Percentiles rank a stretch among this genome's conserved stretches.
Conservation (phyloP, 2,888 invertebrate species). For the Acanthococcus lagerstroemiae region DNA sequence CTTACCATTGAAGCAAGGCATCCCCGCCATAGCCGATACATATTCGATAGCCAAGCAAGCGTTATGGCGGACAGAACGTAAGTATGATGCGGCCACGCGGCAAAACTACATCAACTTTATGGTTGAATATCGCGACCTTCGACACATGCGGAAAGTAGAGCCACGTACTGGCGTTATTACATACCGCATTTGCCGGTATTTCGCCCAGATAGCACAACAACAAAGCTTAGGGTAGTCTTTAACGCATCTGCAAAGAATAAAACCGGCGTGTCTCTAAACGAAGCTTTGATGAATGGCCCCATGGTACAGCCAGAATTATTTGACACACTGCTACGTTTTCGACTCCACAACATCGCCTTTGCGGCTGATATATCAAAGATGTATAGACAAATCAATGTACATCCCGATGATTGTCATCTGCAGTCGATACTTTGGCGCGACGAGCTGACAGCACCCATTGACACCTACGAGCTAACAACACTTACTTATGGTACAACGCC, state of each 20-base stretch:
- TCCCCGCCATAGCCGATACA: background rate
- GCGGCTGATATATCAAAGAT: conserved; percentile 41
- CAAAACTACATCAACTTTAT: conserved; percentile 10
- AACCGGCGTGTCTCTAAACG: conserved; percentile 39
- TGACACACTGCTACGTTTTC: conserved; percentile 38
- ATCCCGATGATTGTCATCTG: conserved; percentile 37
- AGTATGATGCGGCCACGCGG: background rate
- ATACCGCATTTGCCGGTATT: conserved; percentile 37
- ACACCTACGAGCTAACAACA: conserved; percentile 37
- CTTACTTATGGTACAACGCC: conserved; percentile 38
- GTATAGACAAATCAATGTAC: conserved; percentile 39
- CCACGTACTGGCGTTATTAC: conserved; percentile 23
- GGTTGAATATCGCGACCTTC: background rate
- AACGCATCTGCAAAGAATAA: conserved; percentile 34
- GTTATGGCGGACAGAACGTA: background rate
- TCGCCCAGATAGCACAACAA: conserved; percentile 33
- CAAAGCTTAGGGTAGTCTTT: conserved; percentile 36
- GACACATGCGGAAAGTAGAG: conserved; percentile 4
- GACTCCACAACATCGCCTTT: conserved; percentile 37
- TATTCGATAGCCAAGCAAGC: background rate
- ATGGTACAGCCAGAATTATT: too few relatives aligned
- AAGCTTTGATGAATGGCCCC: conserved; percentile 39
- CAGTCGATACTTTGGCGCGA: conserved; percentile 40
- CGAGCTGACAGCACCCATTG: background rate
- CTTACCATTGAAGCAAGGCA: background rate